A percentile compares a stretch with the other conserved stretches of the same genome.
These are phyloP conservation scores for Ormia ochracea DNA, from an alignment of 2,888 invertebrate genomes.

Conservation along the genomic window DNA sequence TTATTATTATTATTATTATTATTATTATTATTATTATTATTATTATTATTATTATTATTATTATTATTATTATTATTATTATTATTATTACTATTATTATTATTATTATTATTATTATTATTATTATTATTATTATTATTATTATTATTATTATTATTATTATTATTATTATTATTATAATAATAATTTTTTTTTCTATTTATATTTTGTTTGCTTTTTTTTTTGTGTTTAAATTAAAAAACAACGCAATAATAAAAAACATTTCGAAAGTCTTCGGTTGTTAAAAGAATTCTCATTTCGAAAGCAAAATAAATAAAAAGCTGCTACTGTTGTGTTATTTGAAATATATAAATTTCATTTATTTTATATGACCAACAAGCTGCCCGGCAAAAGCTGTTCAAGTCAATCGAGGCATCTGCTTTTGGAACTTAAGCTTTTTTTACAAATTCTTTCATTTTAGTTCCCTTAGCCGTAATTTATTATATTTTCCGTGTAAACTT, in stretches of 20 bases:
- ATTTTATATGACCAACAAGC: neutral
- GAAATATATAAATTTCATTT: constrained; percentile 27
- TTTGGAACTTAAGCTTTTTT: constrained; percentile 31
- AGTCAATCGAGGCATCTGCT: constrained; percentile 49
- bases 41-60: no score
- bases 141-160: no score
- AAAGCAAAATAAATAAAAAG: constrained; percentile 12
- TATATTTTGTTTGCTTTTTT: no score
- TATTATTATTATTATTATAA: no score
- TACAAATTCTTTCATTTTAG: neutral
- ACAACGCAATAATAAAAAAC: neutral
- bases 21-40: no score
- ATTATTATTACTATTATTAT: no score
- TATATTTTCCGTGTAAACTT: constrained; percentile 56
- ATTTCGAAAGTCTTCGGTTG: constrained; percentile 11
- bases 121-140: no score
- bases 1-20: no score
- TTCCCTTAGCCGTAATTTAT: constrained; percentile 27
- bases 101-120: no score
- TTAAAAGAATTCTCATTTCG: constrained; percentile 4
- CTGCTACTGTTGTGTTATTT: constrained; percentile 39
- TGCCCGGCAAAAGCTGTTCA: neutral
- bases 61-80: no score
- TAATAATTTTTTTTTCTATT: no score
- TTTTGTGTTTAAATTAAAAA: no score